Evolutionary conservation across 2,888 invertebrate genomes (phyloP).

Genomic region (Ophion ventricosus): DNA sequence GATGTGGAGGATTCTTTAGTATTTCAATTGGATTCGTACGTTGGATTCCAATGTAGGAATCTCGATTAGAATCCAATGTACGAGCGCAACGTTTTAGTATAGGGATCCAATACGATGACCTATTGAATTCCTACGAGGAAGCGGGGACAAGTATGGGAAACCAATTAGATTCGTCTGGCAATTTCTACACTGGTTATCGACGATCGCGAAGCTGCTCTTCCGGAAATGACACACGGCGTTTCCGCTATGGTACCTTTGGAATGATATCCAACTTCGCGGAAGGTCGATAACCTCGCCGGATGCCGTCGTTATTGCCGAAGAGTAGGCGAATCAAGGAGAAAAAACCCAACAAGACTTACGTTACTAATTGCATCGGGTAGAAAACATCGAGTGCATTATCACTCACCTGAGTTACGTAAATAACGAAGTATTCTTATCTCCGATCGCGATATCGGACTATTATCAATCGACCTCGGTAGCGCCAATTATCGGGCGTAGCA

Average conservation of each 20-base stretch:
- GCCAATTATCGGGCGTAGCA: conserved; percentile 50
- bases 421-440: conserved; percentile 43
- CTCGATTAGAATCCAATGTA: no score
- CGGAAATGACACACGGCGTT: no score
- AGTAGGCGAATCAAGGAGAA: not conserved
- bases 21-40: no score
- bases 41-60: no score
- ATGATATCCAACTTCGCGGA: not conserved
- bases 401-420: conserved; percentile 7
- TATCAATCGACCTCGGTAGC: conserved; percentile 36
- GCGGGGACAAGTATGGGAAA: no score
- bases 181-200: no score
- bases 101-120: no score
- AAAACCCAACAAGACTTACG: not conserved
- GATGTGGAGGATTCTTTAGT: no score
- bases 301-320: not conserved
- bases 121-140: no score
- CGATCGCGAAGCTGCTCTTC: no score
- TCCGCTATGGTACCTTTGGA: not conserved
- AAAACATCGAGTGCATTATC: conserved; percentile 6
- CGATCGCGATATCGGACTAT: conserved; percentile 18
- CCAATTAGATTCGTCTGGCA: no score
- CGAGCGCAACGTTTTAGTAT: no score
- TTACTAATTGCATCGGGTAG: not conserved
- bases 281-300: not conserved